Conservation (phyloP, 2,797 vertebrate genomes). For the Helarctos malayanus region DNA sequence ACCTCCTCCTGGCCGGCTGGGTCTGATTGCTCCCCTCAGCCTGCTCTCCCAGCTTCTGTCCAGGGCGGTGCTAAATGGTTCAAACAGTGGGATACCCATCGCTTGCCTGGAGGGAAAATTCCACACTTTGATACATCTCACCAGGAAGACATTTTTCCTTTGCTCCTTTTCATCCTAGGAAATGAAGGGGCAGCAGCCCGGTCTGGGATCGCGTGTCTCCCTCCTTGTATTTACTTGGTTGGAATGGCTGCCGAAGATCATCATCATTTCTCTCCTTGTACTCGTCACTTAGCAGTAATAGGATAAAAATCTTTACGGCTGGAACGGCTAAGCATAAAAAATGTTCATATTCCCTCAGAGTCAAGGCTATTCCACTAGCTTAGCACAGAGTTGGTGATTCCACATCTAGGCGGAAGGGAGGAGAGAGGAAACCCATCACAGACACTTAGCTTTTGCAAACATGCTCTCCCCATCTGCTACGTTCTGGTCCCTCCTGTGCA, state of each 20-base stretch:
- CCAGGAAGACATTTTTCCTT: constrained; percentile 64
- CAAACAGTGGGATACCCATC: constrained; percentile 36
- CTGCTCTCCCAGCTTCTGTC: not conserved
- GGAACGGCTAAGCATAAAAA: constrained; percentile 74
- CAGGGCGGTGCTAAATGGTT: constrained; percentile 52
- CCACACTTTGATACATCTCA: constrained; percentile 59
- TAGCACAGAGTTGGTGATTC: constrained; percentile 49
- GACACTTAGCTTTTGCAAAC: constrained; percentile 53
- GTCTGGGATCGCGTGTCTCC: not conserved
- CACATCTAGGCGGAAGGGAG: not conserved
- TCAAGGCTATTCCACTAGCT: constrained; percentile 62
- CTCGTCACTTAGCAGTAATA: constrained; percentile 77
- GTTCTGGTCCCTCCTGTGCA: not conserved
- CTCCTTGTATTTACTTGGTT: constrained; percentile 80
- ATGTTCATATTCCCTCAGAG: constrained; percentile 49
- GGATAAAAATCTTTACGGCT: constrained; percentile 80
- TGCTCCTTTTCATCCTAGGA: constrained; percentile 64
- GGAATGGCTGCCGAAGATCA: constrained; percentile 74
- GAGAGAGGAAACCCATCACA: not conserved
- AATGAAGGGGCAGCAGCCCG: constrained; percentile 73
- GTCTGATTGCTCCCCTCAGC: not conserved
- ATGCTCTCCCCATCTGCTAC: constrained; percentile 17
- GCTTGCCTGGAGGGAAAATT: constrained; percentile 72
- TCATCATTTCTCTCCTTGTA: constrained; percentile 76
- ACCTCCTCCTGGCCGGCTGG: not conserved